Evolutionary conservation across 2,797 vertebrate species (phyloP).

Genomic region (Xenopus petersii): DNA sequence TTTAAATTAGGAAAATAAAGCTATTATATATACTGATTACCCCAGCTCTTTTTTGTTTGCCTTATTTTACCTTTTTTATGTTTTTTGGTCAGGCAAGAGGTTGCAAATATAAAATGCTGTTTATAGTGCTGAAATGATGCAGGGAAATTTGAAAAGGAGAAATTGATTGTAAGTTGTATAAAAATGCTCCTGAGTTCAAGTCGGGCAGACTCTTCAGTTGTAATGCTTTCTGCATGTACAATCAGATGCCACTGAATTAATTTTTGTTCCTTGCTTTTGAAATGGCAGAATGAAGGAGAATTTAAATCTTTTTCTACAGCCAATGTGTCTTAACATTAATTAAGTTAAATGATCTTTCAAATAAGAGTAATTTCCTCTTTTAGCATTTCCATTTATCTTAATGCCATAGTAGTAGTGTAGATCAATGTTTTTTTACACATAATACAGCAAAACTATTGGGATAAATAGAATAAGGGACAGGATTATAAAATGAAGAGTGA

Average conservation of each 20-base stretch:
- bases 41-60: too few relatives aligned
- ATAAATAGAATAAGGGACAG: neutral
- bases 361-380: neutral
- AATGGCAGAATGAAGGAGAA: neutral
- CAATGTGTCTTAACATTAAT: neutral
- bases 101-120: conserved; percentile 9
- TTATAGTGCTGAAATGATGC: conserved; percentile 4
- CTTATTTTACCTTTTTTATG: neutral
- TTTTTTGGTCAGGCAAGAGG: neutral
- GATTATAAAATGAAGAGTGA: too few relatives aligned
- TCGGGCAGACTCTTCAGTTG: neutral
- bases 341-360: conserved; percentile 2
- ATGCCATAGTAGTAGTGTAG: neutral
- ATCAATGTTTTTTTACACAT: neutral
- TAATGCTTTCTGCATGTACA: neutral
- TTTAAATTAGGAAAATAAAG: too few relatives aligned
- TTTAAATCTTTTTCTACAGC: conserved; percentile 1
- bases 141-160: conserved; percentile 2
- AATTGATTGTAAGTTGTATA: conserved; percentile 8
- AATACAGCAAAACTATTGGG: neutral
- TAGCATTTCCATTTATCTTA: neutral
- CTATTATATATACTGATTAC: too few relatives aligned
- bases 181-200: conserved; percentile 1
- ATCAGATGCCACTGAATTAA: neutral
- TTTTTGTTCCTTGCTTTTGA: neutral